Base-by-base conservation (phyloP, 1,140 invertebrate genomes). In the Sogatella furcifera region DNA sequence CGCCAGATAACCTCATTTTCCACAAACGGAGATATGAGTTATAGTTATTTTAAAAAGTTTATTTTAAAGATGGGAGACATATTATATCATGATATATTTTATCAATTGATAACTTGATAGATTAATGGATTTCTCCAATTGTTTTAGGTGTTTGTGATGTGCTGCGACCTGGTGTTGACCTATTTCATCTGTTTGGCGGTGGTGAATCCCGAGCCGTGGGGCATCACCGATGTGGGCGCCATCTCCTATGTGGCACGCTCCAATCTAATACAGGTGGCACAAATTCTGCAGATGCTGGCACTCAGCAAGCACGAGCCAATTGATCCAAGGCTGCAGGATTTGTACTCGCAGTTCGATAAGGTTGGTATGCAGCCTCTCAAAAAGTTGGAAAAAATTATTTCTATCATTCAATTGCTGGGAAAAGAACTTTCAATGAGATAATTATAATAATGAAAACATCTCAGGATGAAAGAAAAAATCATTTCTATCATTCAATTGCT, bases 121-220 rank as follows among this genome's bases (percentile, higher is more conserved):
- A n/a, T n/a, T n/a, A n/a, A n/a, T n/a, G n/a, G n/a, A 31, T 31
- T 31, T 31, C 31, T 60, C 34, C 38, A 62, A 78, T 74, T 65
- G 69, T 86, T 63, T 71, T 76, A 84, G 77, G 77, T 83, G 62
- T 76, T 88, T 67, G 82, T 84, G 9, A 85, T 98, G 67, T 93
- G 91, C 70, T 91, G 90, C 0, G 95, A 98, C 71, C 76, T 98
- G 17, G 86, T 98, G 11, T 92, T 98, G 71, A 90, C 89, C 2
- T 83, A 92, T 67, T 97, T 97, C 66, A 92, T 98, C 61, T 98
- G 95, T 70, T 93, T 94, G 9, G 95, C 94, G 0, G 92, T 98
- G 49, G 89, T 95, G 24, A 93, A 97, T 77, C 95, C 96, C 0
- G 95, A 98, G 74, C 87, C 92, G 0, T 88, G 94, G 73, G 95